These are phyloP conservation scores for Microcebus murinus DNA, from an alignment of 2,113 vertebrate species.

Conservation along the genomic window DNA sequence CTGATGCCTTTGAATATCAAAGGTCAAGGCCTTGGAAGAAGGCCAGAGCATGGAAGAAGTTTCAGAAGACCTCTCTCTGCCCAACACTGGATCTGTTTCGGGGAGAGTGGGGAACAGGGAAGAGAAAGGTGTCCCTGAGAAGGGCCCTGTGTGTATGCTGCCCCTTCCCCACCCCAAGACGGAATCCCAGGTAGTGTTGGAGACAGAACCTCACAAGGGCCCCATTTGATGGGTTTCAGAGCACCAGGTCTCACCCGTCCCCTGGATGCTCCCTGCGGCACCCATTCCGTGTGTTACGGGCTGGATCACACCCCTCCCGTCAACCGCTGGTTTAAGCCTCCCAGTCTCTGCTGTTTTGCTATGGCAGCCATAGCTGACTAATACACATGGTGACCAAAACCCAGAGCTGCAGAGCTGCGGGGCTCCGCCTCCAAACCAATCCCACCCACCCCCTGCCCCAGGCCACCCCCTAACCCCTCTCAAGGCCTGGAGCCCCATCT, in stretches of 20 bases:
- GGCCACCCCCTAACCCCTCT: rapidly evolving
- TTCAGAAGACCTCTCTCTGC: background rate
- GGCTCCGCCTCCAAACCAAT: background rate
- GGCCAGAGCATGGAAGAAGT: background rate
- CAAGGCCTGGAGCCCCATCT: rapidly evolving
- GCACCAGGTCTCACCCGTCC: background rate
- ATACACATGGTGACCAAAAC: background rate
- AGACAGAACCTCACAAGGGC: rapidly evolving
- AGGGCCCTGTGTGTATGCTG: background rate
- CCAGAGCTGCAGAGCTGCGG: rapidly evolving
- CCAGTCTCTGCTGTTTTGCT: background rate
- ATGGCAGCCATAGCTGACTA: background rate
- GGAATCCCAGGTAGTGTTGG: background rate
- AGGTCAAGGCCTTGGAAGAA: background rate
- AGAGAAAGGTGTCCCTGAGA: background rate
- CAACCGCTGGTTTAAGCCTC: too few species aligned
- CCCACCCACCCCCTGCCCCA: background rate
- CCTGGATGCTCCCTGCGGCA: background rate
- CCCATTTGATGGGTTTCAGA: background rate
- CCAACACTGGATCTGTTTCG: background rate
- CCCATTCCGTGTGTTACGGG: background rate
- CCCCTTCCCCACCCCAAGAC: background rate
- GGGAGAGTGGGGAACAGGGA: background rate
- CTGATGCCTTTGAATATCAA: background rate
- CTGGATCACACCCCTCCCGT: too few species aligned